Evolutionary conservation across 2,888 invertebrate genomes (phyloP).

Genomic region (Rapana venosa): DNA sequence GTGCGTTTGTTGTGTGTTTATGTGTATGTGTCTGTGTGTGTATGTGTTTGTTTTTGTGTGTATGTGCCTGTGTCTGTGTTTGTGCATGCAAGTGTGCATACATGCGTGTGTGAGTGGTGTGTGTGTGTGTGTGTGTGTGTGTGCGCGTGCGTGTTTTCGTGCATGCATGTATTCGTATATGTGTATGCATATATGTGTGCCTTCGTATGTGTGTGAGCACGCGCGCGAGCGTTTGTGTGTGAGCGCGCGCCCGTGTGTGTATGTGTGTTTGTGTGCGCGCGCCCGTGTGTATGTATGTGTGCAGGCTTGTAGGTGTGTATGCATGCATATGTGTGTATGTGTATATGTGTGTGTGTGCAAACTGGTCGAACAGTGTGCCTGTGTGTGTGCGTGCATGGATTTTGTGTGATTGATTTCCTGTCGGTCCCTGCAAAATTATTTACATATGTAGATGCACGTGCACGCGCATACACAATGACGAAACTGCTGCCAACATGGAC

Average conservation of each 20-base stretch:
- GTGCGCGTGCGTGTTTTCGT: not conserved
- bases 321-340: not conserved
- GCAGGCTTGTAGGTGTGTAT: too few relatives aligned
- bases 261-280: not conserved
- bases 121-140: too few relatives aligned
- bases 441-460: not conserved
- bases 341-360: not conserved
- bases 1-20: too few relatives aligned
- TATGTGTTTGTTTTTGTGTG: too few relatives aligned
- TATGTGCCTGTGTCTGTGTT: not conserved
- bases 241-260: too few relatives aligned
- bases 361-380: too few relatives aligned
- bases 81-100: not conserved
- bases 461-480: not conserved
- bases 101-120: not conserved
- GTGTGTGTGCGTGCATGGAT: too few relatives aligned
- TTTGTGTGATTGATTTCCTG: not conserved
- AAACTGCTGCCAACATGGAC: too few relatives aligned
- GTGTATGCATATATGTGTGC: too few relatives aligned
- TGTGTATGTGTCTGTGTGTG: too few relatives aligned
- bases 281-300: not conserved
- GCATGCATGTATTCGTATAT: not conserved
- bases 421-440: not conserved
- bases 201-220: too few relatives aligned
- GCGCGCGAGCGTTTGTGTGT: too few relatives aligned